A percentile compares a stretch with the other conserved stretches of the same genome.
phyloP scores from a whole-genome alignment of 2,888 invertebrate genomes.

The Cheilosia vulpina region DNA sequence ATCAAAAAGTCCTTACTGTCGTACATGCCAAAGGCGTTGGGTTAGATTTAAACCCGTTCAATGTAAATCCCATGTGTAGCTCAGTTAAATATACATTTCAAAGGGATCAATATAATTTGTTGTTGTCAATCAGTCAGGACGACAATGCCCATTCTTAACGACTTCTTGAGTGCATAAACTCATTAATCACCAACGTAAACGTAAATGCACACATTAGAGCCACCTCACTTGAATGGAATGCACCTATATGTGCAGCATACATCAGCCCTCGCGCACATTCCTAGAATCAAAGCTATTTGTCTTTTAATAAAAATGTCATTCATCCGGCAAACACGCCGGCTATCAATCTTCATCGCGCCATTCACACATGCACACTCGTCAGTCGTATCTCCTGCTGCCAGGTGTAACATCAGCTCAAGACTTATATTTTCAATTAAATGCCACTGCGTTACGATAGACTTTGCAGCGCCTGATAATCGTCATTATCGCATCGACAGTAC shows the following conservation, averaged over 20 bases:
- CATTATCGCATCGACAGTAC: slow-evolving; percentile 15
- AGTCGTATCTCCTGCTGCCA: slow-evolving; percentile 9
- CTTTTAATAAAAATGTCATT: slow-evolving; percentile 74
- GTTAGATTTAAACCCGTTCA: background rate
- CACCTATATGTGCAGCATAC: slow-evolving; percentile 35
- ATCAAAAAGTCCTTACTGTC: slow-evolving; percentile 79
- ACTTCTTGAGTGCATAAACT: slow-evolving; percentile 61
- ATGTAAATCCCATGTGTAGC: background rate
- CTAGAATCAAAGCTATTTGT: slow-evolving; percentile 70
- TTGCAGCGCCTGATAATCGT: slow-evolving; percentile 68
- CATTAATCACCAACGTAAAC: slow-evolving; percentile 65
- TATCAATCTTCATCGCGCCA: slow-evolving; percentile 66
- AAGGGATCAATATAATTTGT: slow-evolving; percentile 15
- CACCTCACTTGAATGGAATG: slow-evolving; percentile 54
- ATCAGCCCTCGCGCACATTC: slow-evolving; percentile 38
- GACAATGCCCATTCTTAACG: slow-evolving; percentile 36
- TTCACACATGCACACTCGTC: slow-evolving; percentile 52
- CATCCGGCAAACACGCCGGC: slow-evolving; percentile 51
- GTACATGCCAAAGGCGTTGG: slow-evolving; percentile 77
- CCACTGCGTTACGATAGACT: slow-evolving; percentile 63
- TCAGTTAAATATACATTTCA: slow-evolving; percentile 40
- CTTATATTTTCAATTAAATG: slow-evolving; percentile 56
- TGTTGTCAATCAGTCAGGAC: slow-evolving; percentile 38
- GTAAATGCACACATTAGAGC: background rate
- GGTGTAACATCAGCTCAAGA: slow-evolving; percentile 47